A percentile compares a stretch with the other conserved stretches of the same genome.
Evolutionary conservation across 1,140 invertebrate genomes (phyloP).

Genomic region (Neotoxoptera formosana): DNA sequence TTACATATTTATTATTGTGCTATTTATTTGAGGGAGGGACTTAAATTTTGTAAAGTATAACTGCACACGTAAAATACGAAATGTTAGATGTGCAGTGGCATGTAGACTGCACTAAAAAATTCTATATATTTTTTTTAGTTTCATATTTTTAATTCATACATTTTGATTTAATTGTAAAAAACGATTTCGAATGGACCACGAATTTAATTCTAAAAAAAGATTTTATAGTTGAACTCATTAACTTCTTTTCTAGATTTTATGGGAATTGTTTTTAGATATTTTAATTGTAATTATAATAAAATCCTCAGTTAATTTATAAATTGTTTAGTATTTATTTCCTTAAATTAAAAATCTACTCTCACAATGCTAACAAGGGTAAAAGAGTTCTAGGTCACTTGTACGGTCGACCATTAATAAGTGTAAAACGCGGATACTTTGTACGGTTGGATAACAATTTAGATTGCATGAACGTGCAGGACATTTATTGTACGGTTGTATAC

Average conservation of each 20-base stretch:
- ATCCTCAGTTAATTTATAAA: not conserved
- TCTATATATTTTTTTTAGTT: not conserved
- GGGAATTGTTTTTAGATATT: not conserved
- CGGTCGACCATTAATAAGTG: too few relatives aligned
- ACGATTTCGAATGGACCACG: not conserved
- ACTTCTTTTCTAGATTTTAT: not conserved
- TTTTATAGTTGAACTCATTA: not conserved
- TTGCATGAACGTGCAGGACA: too few relatives aligned
- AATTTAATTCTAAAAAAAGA: not conserved
- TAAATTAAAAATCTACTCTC: too few relatives aligned
- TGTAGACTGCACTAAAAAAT: not conserved
- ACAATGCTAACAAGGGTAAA: too few relatives aligned
- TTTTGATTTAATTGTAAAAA: not conserved
- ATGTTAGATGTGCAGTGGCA: not conserved
- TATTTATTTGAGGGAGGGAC: not conserved
- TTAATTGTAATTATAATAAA: not conserved
- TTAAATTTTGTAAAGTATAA: not conserved
- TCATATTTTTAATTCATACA: not conserved
- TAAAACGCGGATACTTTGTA: too few relatives aligned
- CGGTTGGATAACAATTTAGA: too few relatives aligned
- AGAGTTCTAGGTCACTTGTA: too few relatives aligned
- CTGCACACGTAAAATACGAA: not conserved
- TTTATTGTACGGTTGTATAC: too few relatives aligned
- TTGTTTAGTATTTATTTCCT: too few relatives aligned
- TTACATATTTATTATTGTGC: not conserved